phyloP scores from a whole-genome alignment of 1,140 invertebrate genomes.

The Drosophila saltans region DNA sequence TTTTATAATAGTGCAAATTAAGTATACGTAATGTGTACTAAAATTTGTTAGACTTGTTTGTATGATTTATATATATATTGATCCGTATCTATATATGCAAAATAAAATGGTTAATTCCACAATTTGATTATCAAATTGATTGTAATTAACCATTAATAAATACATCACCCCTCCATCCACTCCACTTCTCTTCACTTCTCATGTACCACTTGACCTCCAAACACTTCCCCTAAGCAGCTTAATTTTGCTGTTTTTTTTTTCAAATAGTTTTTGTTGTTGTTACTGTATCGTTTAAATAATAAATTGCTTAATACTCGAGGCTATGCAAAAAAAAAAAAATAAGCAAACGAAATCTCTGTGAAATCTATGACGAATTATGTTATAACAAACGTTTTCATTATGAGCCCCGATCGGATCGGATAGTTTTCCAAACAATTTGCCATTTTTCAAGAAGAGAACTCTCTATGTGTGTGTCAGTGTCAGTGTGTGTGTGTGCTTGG shows the following conservation, averaged over 20 bases:
- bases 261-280: conserved; percentile 1
- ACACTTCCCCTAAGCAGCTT: conserved; percentile 8
- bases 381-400: conserved; percentile 77
- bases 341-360: conserved; percentile 39
- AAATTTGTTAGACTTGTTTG: background rate
- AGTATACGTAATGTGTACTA: background rate
- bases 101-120: background rate
- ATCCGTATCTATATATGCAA: background rate
- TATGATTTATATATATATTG: too few species aligned
- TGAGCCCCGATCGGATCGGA: conserved; percentile 45
- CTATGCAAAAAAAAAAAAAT: conserved; percentile 5
- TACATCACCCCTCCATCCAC: background rate
- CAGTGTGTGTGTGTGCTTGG: conserved; percentile 26
- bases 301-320: conserved; percentile 34
- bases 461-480: conserved; percentile 17
- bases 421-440: conserved; percentile 76
- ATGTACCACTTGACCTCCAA: conserved; percentile 3
- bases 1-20: too few species aligned
- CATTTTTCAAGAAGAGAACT: conserved; percentile 56
- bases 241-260: background rate
- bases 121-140: conserved; percentile 12
- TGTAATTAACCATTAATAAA: conserved; percentile 7
- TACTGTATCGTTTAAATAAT: conserved; percentile 53
- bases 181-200: background rate
- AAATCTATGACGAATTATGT: conserved; percentile 69